Evolutionary conservation across 2,113 vertebrate genomes (phyloP).

Genomic region (Apodemus sylvaticus): DNA sequence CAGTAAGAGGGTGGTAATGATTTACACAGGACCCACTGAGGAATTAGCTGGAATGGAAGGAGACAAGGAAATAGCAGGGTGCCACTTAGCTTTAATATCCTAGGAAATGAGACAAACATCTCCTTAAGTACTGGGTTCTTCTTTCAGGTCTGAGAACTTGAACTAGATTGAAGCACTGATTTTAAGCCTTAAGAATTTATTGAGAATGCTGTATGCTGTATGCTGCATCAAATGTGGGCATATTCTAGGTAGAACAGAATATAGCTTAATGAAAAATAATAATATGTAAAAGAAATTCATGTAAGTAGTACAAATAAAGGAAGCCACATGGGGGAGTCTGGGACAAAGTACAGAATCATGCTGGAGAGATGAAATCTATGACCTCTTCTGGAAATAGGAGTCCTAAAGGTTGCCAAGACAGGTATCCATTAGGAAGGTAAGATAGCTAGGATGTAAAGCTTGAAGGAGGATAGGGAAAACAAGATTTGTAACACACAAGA

Average conservation of each 20-base stretch:
- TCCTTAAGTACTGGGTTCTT: neutral
- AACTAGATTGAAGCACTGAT: neutral
- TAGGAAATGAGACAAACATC: neutral
- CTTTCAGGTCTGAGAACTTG: neutral
- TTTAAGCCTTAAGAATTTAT: neutral
- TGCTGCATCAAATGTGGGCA: neutral
- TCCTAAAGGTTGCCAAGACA: neutral
- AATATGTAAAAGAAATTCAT: neutral
- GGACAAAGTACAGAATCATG: neutral
- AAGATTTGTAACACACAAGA: neutral
- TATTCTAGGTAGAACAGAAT: neutral
- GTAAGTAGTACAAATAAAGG: neutral
- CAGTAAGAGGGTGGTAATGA: neutral
- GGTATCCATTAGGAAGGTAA: neutral
- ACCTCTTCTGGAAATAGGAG: neutral
- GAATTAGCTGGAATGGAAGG: neutral
- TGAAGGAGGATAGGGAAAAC: neutral
- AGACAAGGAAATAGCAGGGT: neutral
- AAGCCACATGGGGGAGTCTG: neutral
- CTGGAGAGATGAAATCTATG: neutral
- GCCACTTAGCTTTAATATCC: neutral
- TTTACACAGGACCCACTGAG: neutral
- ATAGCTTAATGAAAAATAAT: neutral
- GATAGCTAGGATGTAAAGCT: neutral
- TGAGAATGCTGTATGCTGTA: neutral